A percentile compares a stretch with the other conserved stretches of the same genome.
These are phyloP conservation scores for Parazoanthus atlanticus DNA, from an alignment of 92 coral and sea anemone genomes.

Conservation along the genomic window DNA sequence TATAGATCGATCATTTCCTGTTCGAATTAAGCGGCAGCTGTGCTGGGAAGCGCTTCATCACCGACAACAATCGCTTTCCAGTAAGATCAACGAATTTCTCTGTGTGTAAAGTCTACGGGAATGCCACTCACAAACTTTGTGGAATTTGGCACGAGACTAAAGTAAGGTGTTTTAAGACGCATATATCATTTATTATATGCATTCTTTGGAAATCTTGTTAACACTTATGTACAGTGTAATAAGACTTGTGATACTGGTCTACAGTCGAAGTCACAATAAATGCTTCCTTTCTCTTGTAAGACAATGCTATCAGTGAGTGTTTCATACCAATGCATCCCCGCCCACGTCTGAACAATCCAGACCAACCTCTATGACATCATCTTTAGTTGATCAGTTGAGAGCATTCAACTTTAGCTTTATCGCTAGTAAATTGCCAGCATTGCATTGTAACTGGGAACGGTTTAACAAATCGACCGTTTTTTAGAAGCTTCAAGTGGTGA, in stretches of 20 bases:
- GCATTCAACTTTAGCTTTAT: not conserved
- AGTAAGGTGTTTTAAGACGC: not conserved
- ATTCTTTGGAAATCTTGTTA: not conserved
- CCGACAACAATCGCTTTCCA: not conserved
- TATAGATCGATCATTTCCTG: constrained; percentile 37
- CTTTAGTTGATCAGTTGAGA: not conserved
- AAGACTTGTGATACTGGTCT: not conserved
- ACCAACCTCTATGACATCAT: constrained; percentile 35
- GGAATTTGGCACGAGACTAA: not conserved
- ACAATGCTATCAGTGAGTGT: constrained; percentile 11
- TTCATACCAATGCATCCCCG: constrained; percentile 7
- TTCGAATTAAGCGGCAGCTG: constrained; percentile 37
- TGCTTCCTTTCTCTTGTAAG: constrained; percentile 1
- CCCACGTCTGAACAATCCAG: constrained; percentile 21
- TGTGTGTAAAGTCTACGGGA: not conserved
- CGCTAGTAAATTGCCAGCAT: not conserved
- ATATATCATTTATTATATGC: not conserved
- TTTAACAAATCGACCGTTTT: not conserved
- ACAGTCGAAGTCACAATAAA: constrained; percentile 4
- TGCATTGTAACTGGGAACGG: not conserved
- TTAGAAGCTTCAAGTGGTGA: not conserved
- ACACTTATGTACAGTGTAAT: not conserved
- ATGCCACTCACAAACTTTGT: not conserved
- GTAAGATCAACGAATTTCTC: not conserved
- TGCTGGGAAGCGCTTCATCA: constrained; percentile 24